A percentile compares a stretch with the other conserved stretches of the same genome.
Evolutionary conservation across 2,113 vertebrate genomes (phyloP).

Genomic region (Willisornis vidua): DNA sequence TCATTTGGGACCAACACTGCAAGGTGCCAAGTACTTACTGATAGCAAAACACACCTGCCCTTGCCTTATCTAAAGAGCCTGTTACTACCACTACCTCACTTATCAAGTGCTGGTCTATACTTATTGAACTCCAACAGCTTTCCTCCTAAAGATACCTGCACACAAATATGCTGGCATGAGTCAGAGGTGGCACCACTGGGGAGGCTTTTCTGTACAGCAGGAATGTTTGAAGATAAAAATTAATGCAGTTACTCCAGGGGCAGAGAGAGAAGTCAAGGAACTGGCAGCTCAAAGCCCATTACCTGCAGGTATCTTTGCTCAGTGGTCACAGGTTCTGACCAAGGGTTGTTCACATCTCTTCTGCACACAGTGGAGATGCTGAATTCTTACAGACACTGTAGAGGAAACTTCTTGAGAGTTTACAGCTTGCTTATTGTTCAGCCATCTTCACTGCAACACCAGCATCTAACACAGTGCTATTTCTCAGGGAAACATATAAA

Average conservation of each 20-base stretch:
- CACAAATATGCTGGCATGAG: background rate
- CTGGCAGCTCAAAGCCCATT: background rate
- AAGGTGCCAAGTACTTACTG: background rate
- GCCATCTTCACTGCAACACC: background rate
- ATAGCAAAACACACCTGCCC: background rate
- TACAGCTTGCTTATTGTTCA: background rate
- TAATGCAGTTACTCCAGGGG: background rate
- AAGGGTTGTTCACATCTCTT: background rate
- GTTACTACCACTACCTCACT: background rate
- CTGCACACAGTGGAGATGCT: background rate
- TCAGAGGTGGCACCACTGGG: background rate
- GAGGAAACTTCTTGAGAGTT: background rate
- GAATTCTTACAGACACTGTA: background rate
- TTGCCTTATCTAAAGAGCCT: constrained; percentile 7
- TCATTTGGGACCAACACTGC: background rate
- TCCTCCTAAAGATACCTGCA: background rate
- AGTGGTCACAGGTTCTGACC: background rate
- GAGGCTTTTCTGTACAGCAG: background rate
- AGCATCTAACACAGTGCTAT: accelerated
- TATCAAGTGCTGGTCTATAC: background rate
- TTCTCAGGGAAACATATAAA: background rate
- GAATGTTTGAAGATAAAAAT: background rate
- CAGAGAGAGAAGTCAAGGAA: background rate
- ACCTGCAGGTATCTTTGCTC: background rate
- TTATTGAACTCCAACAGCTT: background rate